These are phyloP conservation scores for Agrilus planipennis DNA, from an alignment of 1,140 invertebrate species.

Conservation along the genomic window DNA sequence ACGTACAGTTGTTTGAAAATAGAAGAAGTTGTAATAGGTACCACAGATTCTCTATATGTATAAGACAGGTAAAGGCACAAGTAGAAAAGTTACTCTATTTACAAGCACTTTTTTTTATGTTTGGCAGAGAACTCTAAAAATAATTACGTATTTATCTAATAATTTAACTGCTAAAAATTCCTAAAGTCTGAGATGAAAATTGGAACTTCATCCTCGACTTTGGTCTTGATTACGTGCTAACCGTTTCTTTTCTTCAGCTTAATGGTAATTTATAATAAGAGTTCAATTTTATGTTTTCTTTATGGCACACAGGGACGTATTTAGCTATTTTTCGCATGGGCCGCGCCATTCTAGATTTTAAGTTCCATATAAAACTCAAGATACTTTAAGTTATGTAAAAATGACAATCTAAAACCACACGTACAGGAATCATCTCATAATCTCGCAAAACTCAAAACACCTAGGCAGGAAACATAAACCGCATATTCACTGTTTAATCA, in stretches of 20 bases:
- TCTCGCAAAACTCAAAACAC: no score
- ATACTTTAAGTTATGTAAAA: neutral
- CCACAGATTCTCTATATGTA: conserved; percentile 22
- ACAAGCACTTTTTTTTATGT: conserved; percentile 11
- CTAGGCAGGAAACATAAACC: no score
- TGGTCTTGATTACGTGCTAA: conserved; percentile 7
- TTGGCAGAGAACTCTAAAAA: conserved; percentile 8
- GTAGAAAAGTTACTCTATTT: conserved; percentile 22
- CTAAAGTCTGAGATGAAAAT: conserved; percentile 1
- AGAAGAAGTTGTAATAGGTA: conserved; percentile 8
- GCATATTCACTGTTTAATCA: no score
- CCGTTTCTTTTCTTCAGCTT: conserved; percentile 9
- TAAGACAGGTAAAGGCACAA: conserved; percentile 32
- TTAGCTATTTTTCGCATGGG: no score
- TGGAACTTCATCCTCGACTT: no score
- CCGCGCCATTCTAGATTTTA: no score
- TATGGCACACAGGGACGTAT: no score
- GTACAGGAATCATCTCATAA: no score
- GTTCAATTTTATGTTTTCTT: neutral
- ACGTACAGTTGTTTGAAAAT: conserved; percentile 5
- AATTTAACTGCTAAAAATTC: conserved; percentile 3
- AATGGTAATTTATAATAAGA: conserved; percentile 3
- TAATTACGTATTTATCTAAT: conserved; percentile 10
- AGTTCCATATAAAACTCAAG: no score
- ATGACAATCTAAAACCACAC: neutral